Evolutionary conservation across 2,888 invertebrate genomes (phyloP).

Genomic region (Nomada ruficornis): DNA sequence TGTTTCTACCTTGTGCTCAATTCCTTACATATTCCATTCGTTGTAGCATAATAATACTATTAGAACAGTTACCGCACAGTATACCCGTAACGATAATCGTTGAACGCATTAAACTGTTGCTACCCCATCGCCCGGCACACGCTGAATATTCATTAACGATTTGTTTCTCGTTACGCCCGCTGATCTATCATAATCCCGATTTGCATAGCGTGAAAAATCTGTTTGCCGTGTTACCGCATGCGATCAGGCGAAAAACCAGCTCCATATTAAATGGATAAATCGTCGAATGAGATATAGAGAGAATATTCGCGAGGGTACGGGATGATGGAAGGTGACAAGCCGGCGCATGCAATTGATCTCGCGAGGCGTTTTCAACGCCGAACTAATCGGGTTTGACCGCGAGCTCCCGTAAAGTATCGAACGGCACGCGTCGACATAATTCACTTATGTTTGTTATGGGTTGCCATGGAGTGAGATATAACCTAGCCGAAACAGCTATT

Average conservation of each 20-base stretch:
- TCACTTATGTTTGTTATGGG: constrained; percentile 83
- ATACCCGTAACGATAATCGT: constrained; percentile 13
- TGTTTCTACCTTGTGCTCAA: background rate
- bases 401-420: constrained; percentile 78
- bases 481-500: constrained; percentile 79
- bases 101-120: constrained; percentile 18
- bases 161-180: constrained; percentile 35
- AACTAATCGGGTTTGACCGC: constrained; percentile 77
- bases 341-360: constrained; percentile 62
- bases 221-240: constrained; percentile 18
- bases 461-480: constrained; percentile 82
- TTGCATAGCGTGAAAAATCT: constrained; percentile 39
- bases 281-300: constrained; percentile 7
- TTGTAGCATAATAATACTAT: background rate
- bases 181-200: constrained; percentile 38
- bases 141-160: constrained; percentile 36
- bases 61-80: background rate
- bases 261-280: constrained; percentile 51
- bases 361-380: constrained; percentile 59
- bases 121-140: background rate
- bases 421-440: constrained; percentile 81
- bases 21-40: background rate
- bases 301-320: background rate
- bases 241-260: constrained; percentile 35
- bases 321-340: constrained; percentile 27